Conservation (phyloP, 2,888 invertebrate genomes). For the Drosophila nigricruria region DNA sequence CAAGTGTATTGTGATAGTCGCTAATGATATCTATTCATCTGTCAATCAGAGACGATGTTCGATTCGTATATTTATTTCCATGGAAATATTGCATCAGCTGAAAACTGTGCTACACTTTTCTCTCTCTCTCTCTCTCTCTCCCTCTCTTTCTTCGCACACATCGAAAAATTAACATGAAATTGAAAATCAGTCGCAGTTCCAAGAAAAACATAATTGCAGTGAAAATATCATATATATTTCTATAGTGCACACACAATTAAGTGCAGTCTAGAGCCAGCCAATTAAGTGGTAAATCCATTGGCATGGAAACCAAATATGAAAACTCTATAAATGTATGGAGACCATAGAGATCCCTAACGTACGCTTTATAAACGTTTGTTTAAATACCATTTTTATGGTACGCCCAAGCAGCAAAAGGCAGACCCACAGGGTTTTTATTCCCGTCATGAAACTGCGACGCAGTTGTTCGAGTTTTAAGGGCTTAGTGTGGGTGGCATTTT, state of each 20-base stretch:
- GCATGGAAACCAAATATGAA: background rate
- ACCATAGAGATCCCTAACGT: background rate
- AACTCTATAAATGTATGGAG: constrained; percentile 8
- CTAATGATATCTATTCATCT: constrained; percentile 1
- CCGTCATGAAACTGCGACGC: constrained; percentile 48
- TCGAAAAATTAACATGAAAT: constrained; percentile 15
- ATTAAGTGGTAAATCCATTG: constrained; percentile 15
- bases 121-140: background rate
- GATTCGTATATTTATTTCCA: background rate
- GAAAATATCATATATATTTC: background rate
- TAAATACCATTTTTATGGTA: constrained; percentile 6
- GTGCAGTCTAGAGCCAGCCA: background rate
- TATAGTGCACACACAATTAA: background rate
- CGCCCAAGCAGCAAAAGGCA: constrained; percentile 11
- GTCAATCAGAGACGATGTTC: constrained; percentile 5
- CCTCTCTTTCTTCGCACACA: constrained; percentile 4
- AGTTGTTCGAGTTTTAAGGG: constrained; percentile 25
- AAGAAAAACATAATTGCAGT: background rate
- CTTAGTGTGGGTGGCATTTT: constrained; percentile 7
- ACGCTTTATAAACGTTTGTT: background rate
- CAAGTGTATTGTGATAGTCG: background rate
- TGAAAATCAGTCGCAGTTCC: background rate
- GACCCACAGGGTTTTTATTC: constrained; percentile 10
- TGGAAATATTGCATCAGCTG: constrained; percentile 18
- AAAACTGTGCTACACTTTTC: constrained; percentile 46